These are phyloP conservation scores for Adela reaumurella DNA, from an alignment of 2,888 invertebrate species.

Conservation along the genomic window DNA sequence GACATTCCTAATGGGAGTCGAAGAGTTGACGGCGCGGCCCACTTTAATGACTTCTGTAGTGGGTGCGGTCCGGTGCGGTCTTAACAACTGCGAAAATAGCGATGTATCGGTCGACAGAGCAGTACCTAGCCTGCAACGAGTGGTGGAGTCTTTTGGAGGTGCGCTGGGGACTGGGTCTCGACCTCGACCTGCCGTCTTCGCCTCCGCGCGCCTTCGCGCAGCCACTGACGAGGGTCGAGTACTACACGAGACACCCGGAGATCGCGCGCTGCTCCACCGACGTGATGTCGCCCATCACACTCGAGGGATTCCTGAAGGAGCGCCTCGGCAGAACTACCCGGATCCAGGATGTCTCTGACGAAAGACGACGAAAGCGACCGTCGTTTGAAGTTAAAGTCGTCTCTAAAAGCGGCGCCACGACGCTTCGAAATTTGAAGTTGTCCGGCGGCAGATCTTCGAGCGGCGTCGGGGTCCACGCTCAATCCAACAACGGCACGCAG, in stretches of 20 bases:
- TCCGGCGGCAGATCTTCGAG: too few species aligned
- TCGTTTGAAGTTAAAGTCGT: background rate
- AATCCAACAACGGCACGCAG: background rate
- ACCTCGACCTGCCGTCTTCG: too few species aligned
- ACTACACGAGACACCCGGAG: constrained; percentile 39
- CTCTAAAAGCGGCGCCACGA: too few species aligned
- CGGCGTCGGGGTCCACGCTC: background rate
- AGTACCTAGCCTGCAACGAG: constrained; percentile 35
- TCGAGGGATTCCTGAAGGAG: constrained; percentile 24
- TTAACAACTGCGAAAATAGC: too few species aligned
- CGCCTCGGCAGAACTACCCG: background rate
- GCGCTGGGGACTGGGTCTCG: constrained; percentile 35
- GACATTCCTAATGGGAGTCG: too few species aligned
- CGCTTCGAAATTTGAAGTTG: too few species aligned
- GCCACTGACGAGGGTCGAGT: constrained; percentile 37
- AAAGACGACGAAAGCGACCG: too few species aligned
- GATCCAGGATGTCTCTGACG: too few species aligned
- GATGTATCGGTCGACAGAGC: constrained; percentile 46
- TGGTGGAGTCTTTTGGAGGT: constrained; percentile 41
- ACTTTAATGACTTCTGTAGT: too few species aligned
- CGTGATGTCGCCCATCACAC: constrained; percentile 34
- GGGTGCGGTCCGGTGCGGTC: too few species aligned
- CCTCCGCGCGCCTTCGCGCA: constrained; percentile 27
- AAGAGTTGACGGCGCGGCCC: too few species aligned
- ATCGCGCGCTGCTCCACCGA: constrained; percentile 47